Conservation (phyloP, 2,113 vertebrate species). For the Syngnathus scovelli region DNA sequence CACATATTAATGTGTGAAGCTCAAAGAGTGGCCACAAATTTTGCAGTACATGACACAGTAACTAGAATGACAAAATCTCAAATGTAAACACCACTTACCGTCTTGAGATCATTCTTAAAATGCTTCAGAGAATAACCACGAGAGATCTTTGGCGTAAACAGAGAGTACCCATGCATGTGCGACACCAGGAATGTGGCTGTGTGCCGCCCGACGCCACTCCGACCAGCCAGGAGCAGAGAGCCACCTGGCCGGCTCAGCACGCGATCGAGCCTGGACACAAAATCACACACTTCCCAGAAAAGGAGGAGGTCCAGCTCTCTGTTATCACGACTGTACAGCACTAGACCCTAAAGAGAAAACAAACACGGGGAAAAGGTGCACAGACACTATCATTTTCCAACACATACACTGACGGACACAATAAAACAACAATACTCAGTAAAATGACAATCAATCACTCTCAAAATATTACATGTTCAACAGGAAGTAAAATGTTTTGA, state of each 20-base stretch:
- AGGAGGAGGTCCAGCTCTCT: conserved; percentile 84
- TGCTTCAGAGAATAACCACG: conserved; percentile 89
- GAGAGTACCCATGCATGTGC: conserved; percentile 86
- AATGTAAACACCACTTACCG: conserved; percentile 59
- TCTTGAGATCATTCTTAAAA: conserved; percentile 90
- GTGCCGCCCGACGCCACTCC: conserved; percentile 88
- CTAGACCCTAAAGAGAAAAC: conserved; percentile 74
- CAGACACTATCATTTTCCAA: background rate
- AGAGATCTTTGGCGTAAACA: conserved; percentile 86
- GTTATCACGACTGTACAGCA: conserved; percentile 89
- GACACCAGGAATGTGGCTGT: conserved; percentile 84
- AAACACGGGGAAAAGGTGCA: background rate
- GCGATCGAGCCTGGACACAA: conserved; percentile 82
- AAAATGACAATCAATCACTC: background rate
- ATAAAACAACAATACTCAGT: background rate
- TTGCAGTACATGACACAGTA: background rate
- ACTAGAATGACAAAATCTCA: background rate
- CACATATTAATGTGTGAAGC: background rate
- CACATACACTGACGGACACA: background rate
- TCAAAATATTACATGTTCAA: background rate
- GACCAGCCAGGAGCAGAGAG: conserved; percentile 87
- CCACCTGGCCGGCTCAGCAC: conserved; percentile 89
- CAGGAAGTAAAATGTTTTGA: background rate
- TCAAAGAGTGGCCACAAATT: background rate
- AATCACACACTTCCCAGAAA: conserved; percentile 90